Evolutionary conservation across 2,888 invertebrate genomes (phyloP).

Genomic region (Phasia obesa): DNA sequence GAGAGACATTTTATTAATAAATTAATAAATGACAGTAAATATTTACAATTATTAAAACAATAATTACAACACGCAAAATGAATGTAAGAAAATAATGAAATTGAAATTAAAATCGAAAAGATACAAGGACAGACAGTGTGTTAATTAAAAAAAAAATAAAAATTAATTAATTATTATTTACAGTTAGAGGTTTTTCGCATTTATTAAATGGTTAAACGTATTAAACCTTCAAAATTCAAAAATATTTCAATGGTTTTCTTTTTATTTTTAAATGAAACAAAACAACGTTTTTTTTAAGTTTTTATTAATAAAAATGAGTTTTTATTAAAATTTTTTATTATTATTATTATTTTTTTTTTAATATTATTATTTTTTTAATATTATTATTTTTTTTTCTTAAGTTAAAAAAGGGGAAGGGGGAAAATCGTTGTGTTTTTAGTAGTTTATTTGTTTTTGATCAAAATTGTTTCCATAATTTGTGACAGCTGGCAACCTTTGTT

Average conservation of each 20-base stretch:
- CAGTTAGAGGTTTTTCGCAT: slow-evolving; percentile 8
- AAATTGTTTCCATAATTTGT: slow-evolving; percentile 35
- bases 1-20: slow-evolving; percentile 27
- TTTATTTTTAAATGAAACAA: slow-evolving; percentile 71
- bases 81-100: slow-evolving; percentile 17
- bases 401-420: slow-evolving; percentile 48
- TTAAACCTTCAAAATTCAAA: slow-evolving; percentile 58
- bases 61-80: slow-evolving; percentile 37
- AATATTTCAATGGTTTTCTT: slow-evolving; percentile 48
- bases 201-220: slow-evolving; percentile 28
- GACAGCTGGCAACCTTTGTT: slow-evolving; percentile 37
- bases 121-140: not conserved
- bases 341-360: too few species aligned
- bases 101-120: not conserved
- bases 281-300: slow-evolving; percentile 58
- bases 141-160: slow-evolving; percentile 7
- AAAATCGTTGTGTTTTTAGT: slow-evolving; percentile 30
- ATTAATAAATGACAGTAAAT: slow-evolving; percentile 75
- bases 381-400: slow-evolving; percentile 63
- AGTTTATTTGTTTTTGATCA: slow-evolving; percentile 32
- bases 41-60: slow-evolving; percentile 56
- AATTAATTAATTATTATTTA: not conserved
- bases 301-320: slow-evolving; percentile 70
- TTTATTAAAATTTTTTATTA: slow-evolving; percentile 67
- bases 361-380: slow-evolving; percentile 8